Evolutionary conservation across 2,888 invertebrate species (phyloP).

Genomic region (Meteorus cinctellus): DNA sequence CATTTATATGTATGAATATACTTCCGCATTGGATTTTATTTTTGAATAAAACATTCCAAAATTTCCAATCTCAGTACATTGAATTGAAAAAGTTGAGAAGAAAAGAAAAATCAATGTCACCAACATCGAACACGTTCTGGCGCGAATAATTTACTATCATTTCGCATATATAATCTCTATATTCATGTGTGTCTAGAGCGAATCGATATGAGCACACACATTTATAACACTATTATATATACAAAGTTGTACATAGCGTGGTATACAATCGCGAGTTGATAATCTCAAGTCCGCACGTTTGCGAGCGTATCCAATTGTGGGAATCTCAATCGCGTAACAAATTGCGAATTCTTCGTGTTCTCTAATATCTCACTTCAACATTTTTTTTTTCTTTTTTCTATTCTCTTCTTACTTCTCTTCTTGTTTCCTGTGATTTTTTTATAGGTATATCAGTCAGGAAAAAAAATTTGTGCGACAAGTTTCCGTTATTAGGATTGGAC

Average conservation of each 20-base stretch:
- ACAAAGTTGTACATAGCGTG: slow-evolving; percentile 8
- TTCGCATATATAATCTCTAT: slow-evolving; percentile 17
- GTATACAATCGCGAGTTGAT: slow-evolving; percentile 22
- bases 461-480: slow-evolving; percentile 22
- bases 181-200: slow-evolving; percentile 21
- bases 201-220: slow-evolving; percentile 34
- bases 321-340: slow-evolving; percentile 44
- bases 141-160: slow-evolving; percentile 33
- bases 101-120: not conserved
- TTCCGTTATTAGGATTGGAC: slow-evolving; percentile 39
- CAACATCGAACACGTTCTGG: slow-evolving; percentile 3
- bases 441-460: not conserved
- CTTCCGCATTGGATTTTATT: not conserved
- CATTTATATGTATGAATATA: not conserved
- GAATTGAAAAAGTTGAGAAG: not conserved
- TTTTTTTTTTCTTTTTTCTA: slow-evolving; percentile 7
- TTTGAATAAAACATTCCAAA: not conserved
- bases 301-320: slow-evolving; percentile 32
- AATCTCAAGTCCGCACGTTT: slow-evolving; percentile 31
- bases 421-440: not conserved
- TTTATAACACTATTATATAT: slow-evolving; percentile 18
- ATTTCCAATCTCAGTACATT: not conserved
- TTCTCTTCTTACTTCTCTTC: not conserved
- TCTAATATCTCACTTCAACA: slow-evolving; percentile 11
- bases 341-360: slow-evolving; percentile 28